Base-by-base conservation (phyloP, 2,113 vertebrate species). In the Ailuropoda melanoleuca region DNA sequence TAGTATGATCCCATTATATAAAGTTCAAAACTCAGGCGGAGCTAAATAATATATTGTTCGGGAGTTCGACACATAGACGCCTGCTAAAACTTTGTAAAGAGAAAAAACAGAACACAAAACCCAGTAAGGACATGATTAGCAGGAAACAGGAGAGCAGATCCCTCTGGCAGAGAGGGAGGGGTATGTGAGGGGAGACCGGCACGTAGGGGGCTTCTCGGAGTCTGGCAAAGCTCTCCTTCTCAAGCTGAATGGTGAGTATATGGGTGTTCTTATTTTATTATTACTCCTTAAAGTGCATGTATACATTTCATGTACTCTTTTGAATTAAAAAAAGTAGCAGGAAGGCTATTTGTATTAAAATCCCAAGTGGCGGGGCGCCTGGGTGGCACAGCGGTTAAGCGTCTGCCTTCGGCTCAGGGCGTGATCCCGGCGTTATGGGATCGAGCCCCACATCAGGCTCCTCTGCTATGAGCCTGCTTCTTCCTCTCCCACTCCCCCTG, bases 311-410 rank as follows among this genome's bases (percentile, higher is more conserved):
- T 70, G 55, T 56, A 50, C 37, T 95, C 58, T 92, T 97, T 87
- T 82, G 95, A 97, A 96, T 96, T 97, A 77, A 48, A 75, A 74
- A 90, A 75, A 34, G 89, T 48, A 88, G 72, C 84, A 93, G 86
- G 97, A 90, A 90, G 84, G 3, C 90, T 94, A 93, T 97, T 95
- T 84, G 92, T 72, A 39, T 80, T 58, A 23, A 78, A 85, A 34
- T 98, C 96, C 94, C 97, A 50, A 82, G 95, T 50, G 97, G 58
- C 94, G n/a, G n/a, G n/a, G n/a, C n/a, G n/a, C n/a, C n/a, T n/a
- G n/a, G n/a, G n/a, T n/a, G n/a, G n/a, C n/a, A n/a, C n/a, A n/a
- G n/a, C n/a, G n/a, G n/a, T n/a, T n/a, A n/a, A n/a, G n/a, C n/a
- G n/a, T n/a, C n/a, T n/a, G n/a, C n/a, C n/a, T n/a, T n/a, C n/a